Evolutionary conservation across 2,888 invertebrate genomes (phyloP).

Genomic region (Rapana venosa): DNA sequence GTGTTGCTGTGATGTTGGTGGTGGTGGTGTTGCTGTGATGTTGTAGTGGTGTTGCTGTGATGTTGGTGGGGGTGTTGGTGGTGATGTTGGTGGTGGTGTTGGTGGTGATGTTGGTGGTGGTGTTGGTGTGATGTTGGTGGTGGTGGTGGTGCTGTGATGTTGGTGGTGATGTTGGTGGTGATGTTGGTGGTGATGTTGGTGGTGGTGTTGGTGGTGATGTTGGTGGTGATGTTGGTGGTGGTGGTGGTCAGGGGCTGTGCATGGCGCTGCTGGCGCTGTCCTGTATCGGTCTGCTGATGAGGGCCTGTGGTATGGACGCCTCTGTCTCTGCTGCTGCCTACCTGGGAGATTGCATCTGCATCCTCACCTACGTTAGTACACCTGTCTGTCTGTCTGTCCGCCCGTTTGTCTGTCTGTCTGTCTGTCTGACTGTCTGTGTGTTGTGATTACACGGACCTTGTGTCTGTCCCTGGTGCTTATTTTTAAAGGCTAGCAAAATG

Average conservation of each 20-base stretch:
- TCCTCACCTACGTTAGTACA: background rate
- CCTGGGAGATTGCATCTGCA: slow-evolving; percentile 4
- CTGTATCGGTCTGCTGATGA: background rate
- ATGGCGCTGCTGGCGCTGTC: background rate
- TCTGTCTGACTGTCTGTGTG: background rate
- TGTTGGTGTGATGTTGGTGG: background rate
- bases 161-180: background rate
- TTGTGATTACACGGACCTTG: background rate
- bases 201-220: background rate
- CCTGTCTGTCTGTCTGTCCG: background rate
- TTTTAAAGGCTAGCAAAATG: too few species aligned
- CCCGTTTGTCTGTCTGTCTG: background rate
- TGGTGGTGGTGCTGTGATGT: background rate
- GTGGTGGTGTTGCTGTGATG: background rate
- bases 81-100: background rate
- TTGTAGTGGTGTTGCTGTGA: background rate
- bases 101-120: background rate
- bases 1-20: background rate
- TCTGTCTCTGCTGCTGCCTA: background rate
- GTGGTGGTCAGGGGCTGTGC: background rate
- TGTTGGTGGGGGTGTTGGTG: background rate
- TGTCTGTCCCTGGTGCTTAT: background rate
- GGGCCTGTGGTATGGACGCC: background rate
- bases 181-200: background rate
- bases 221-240: background rate